Evolutionary conservation across 2,113 vertebrate genomes (phyloP).

Genomic region (Neogobius melanostomus): DNA sequence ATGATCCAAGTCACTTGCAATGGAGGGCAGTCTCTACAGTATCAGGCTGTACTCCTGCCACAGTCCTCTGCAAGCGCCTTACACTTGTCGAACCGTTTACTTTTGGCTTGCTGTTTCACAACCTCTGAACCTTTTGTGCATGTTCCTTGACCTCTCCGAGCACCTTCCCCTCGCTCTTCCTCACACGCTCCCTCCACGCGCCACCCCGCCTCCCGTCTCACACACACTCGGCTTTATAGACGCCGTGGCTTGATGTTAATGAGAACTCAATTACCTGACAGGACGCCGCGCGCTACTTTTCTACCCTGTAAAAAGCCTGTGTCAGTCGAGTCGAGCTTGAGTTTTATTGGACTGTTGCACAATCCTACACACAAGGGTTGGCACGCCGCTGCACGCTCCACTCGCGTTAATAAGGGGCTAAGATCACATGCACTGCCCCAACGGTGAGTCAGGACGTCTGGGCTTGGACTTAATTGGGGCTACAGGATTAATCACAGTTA

Average conservation of each 20-base stretch:
- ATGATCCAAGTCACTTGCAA: no score
- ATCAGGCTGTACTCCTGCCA: no score
- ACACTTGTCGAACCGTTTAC: background rate
- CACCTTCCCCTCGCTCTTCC: conserved; percentile 7
- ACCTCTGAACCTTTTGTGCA: background rate
- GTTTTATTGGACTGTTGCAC: conserved; percentile 58
- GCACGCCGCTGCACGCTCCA: conserved; percentile 54
- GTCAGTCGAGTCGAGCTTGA: conserved; percentile 50
- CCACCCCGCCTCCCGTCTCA: conserved; percentile 31
- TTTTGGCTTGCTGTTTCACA: background rate
- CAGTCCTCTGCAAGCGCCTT: background rate
- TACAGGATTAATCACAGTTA: no score
- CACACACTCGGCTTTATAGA: conserved; percentile 43
- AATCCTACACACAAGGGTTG: conserved; percentile 64
- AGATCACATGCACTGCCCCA: conserved; percentile 51
- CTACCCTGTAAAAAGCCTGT: conserved; percentile 45
- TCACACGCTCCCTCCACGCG: conserved; percentile 43
- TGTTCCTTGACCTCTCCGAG: conserved; percentile 41
- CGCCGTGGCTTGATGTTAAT: conserved; percentile 61
- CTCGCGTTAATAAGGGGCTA: conserved; percentile 54
- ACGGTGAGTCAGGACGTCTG: conserved; percentile 64
- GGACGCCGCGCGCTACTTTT: conserved; percentile 32
- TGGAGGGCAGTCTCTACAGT: no score
- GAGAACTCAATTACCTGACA: conserved; percentile 56
- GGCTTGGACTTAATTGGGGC: conserved; percentile 38